Base-by-base conservation (phyloP, 2,113 vertebrate genomes). In the Indicator indicator region DNA sequence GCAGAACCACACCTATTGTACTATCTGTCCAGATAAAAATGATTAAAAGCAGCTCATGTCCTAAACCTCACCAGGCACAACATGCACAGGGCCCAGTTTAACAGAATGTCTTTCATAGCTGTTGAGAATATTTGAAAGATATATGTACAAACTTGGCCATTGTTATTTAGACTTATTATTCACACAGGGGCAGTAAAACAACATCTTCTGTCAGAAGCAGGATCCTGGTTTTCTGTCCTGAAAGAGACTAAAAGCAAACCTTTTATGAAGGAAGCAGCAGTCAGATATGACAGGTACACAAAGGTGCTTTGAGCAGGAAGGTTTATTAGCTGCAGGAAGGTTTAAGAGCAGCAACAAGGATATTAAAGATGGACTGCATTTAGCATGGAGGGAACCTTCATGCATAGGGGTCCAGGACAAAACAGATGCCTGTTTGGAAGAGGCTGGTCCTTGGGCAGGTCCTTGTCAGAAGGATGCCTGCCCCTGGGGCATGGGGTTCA, bases 281-380 rank as follows among this genome's bases (percentile, higher is more conserved):
- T 89, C 59, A 73, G 80, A 84, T 92, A 79, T 59, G 83, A 93
- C 90, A 84, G 63, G 59, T 80, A 33, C 92, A 94, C 90, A 95
- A 93, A 95, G 80, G 86, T 83, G 80, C 92, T 94, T 91, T 72
- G 91, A 95, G 93, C 73, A 75, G 74, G 73, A 82, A 76, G 88
- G 76, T 88, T 95, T 94, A 81, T 93, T 79, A 95, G 76, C 93
- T 82, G 86, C 83, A 69, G 78, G 90, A 95, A 44, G 42, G 15
- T 44, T 44, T 73, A 86, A 93, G 50, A 88, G 63, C 83, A 56
- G 76, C 86, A 93, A 90, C 86, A 95, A 84, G 63, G 33, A 80
- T 33, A 88, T 92, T 93, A 86, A 88, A 88, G 75, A 88, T n/a
- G 58, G 62, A 71, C 67, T 74, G 85, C 77, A 88, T 72, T 95